Conservation (phyloP, 1,140 invertebrate genomes). For the Maconellicoccus hirsutus region DNA sequence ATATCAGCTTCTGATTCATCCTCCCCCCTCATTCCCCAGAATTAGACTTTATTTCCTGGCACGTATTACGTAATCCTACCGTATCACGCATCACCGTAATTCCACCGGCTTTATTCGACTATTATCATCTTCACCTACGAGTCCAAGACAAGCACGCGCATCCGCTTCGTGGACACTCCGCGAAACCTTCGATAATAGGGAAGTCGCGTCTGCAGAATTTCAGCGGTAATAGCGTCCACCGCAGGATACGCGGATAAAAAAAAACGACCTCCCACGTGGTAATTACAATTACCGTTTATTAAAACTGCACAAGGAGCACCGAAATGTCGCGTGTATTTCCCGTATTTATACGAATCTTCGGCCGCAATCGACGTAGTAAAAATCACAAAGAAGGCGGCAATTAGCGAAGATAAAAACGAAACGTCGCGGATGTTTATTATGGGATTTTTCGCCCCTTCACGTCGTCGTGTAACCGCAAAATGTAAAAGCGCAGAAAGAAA, state of each 20-base stretch:
- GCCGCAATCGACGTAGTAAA: not conserved
- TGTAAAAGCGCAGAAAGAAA: conserved; percentile 7
- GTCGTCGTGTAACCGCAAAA: not conserved
- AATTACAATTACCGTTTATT: conserved; percentile 15
- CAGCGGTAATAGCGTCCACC: not conserved
- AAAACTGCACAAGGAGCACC: not conserved
- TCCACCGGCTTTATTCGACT: too few species aligned
- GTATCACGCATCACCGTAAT: too few species aligned
- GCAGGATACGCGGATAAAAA: not conserved
- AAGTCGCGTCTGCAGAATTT: conserved; percentile 15
- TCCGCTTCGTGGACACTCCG: too few species aligned
- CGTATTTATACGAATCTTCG: too few species aligned
- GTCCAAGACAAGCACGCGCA: too few species aligned
- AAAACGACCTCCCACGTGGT: conserved; percentile 12
- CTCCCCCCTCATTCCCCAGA: too few species aligned
- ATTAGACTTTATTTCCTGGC: too few species aligned
- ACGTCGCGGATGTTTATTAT: conserved; percentile 21
- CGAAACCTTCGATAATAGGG: not conserved
- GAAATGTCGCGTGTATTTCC: not conserved
- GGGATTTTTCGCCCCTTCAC: not conserved
- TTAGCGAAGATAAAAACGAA: conserved; percentile 17
- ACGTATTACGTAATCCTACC: too few species aligned
- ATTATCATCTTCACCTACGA: too few species aligned
- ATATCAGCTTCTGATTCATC: too few species aligned
- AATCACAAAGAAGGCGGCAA: not conserved